Base-by-base conservation (phyloP, 2,113 vertebrate species). In the Ceyx cyanopectus region DNA sequence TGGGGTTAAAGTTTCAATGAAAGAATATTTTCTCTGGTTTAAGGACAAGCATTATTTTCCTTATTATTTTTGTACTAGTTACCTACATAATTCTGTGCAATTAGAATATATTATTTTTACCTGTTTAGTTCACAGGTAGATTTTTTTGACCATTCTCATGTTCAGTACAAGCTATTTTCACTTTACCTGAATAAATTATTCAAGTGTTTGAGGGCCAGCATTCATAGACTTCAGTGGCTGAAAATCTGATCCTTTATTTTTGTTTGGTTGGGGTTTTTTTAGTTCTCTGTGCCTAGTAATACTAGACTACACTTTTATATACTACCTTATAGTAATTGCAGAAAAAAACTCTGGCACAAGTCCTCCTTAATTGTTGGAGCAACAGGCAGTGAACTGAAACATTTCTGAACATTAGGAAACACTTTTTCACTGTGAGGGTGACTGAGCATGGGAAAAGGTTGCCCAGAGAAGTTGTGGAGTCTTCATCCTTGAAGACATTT, bases 1-100 rank as follows among this genome's bases (percentile, higher is more conserved):
- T 89, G 72, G 77, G 18, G 87, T 72, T 90, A 41, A 63, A 51
- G 40, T 82, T 92, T 86, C 81, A 85, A 67, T 80, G n/a, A 37
- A 79, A 79, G 21, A 66, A 6, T 51, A 41, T 87, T 70, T 85
- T 67, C 57, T 61, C 6, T 63, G 5, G 1, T 74, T 88, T 56
- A 10, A 75, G 29, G 11, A 45, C 6, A 13, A 74, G 20, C 26
- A 10, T 46, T 20, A 45, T 70, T 53, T 56, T 76, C 34, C 8
- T 24, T 58, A 32, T 5, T 61, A 37, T 15, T 61, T 40, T 62
- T 54, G 11, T 69, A 56, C 12, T 54, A 67, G 18, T 13, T 48
- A 7, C 6, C 15, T 66, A 24, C 18, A 6, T 34, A 58, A 27
- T 45, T 67, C 48, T n/a, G 2, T 70, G 27, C 48, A 53, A 10